Evolutionary conservation across 1,140 invertebrate species (phyloP), one percentile per base, ranked within the genome.

Genomic region (Cotesia typhae): DNA sequence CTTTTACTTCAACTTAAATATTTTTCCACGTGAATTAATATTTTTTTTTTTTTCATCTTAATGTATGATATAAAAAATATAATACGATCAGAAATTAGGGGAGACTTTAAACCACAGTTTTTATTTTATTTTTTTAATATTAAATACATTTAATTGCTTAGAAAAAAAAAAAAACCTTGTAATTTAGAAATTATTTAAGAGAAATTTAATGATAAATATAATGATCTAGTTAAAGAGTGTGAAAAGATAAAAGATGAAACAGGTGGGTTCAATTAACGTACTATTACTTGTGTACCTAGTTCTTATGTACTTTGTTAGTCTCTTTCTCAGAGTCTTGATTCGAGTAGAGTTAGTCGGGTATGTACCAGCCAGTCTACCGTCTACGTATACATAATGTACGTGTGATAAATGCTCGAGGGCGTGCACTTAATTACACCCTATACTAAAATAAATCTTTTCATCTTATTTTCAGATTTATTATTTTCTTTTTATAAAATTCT

Each of bases 281-380:
- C 77, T 80, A 82, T 82, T 82, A 81, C 69, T 70, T 77, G 79
- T 77, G 69, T 79, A 75, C 76, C 77, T 81, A 78, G 76, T 79
- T 78, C 78, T 74, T 79, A 74, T 67, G 67, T 65, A 61, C 53
- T 52, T 67, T 36, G 47, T 17, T 41, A 20, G 59, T 60, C 17
- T 5, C 14, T 17, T 28, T 28, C 28, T 28, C 28, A 28, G 28
- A 28, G 28, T 28, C 28, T 28, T 28, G 28, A 28, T 28, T 28
- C 28, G 28, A 28, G 28, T 28, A 28, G 28, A 28, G 28, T 28
- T 28, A 28, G 28, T 28, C 28, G 41, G 41, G 41, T 47, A 47
- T 47, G 41, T 47, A 47, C 41, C 41, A 47, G 41, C 41, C 53
- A 14, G 5, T 9, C 63, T 41, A 12, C 5, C 63, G 35, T 47